Evolutionary conservation across 2,888 invertebrate genomes (phyloP).

Genomic region (Papilio elwesi): DNA sequence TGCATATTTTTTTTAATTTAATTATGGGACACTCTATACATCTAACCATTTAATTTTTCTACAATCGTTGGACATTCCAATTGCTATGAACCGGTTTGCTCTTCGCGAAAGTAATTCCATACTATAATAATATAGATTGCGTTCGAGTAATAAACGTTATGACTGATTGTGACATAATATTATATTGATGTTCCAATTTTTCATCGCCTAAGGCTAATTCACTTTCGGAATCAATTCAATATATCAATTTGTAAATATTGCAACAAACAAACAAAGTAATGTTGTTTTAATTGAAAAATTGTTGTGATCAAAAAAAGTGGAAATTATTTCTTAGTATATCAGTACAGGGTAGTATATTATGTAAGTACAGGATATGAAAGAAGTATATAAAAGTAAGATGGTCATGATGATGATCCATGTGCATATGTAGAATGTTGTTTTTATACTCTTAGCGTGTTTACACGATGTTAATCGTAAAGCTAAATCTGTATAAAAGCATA

Average conservation of each 20-base stretch:
- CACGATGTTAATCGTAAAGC: too few species aligned
- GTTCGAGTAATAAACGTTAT: conserved; percentile 25
- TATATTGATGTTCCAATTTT: conserved; percentile 28
- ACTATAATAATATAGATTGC: conserved; percentile 18
- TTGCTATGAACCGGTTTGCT: conserved; percentile 34
- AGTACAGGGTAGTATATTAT: background rate
- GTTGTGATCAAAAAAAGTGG: background rate
- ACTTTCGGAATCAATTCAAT: conserved; percentile 10
- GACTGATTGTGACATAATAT: conserved; percentile 32
- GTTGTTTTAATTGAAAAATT: background rate
- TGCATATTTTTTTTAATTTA: too few species aligned
- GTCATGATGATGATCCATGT: too few species aligned
- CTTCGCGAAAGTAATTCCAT: conserved; percentile 33
- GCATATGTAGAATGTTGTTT: too few species aligned
- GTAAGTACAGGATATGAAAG: too few species aligned
- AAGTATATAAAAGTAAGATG: too few species aligned
- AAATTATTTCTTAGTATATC: background rate
- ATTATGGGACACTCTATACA: conserved; percentile 17
- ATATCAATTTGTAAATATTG: conserved; percentile 6
- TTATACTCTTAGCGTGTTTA: too few species aligned
- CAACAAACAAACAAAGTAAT: background rate
- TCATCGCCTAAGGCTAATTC: conserved; percentile 12
- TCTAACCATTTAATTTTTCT: conserved; percentile 9
- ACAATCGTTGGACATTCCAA: conserved; percentile 30
- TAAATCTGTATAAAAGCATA: too few species aligned